Conservation (phyloP, 2,797 vertebrate genomes). For the Chelon auratus region DNA sequence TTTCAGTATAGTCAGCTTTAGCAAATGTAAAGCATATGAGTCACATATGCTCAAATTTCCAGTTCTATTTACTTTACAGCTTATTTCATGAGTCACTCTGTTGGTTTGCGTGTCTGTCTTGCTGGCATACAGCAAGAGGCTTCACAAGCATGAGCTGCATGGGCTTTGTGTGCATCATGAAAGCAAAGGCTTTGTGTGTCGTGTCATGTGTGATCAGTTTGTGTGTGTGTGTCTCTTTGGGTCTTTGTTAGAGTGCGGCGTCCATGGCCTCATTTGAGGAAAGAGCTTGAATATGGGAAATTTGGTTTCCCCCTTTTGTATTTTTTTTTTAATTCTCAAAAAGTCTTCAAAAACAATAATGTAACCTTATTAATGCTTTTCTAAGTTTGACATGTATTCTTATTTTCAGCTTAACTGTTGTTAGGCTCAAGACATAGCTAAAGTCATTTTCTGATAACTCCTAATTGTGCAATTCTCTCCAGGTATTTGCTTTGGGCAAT, state of each 20-base stretch:
- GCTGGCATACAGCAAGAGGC: not conserved
- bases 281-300: slow-evolving; percentile 44
- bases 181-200: slow-evolving; percentile 33
- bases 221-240: not conserved
- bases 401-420: not conserved
- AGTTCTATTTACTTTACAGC: not conserved
- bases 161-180: slow-evolving; percentile 20
- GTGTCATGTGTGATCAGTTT: slow-evolving; percentile 15
- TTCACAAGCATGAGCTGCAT: not conserved
- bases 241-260: slow-evolving; percentile 14
- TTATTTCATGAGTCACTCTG: slow-evolving; percentile 1
- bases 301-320: not conserved
- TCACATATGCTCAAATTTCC: not conserved
- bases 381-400: not conserved
- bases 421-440: not conserved
- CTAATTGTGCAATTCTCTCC: slow-evolving; percentile 27
- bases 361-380: no score
- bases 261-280: slow-evolving; percentile 38
- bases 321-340: no score
- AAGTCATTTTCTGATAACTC: not conserved
- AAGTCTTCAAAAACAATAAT: no score
- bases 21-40: not conserved
- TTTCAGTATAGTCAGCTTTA: not conserved
- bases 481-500: slow-evolving; percentile 98
- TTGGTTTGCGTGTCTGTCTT: slow-evolving; percentile 9